A percentile compares a stretch with the other conserved stretches of the same genome.
Conservation (phyloP, 2,113 vertebrate species). For the Platycercus adscitus region DNA sequence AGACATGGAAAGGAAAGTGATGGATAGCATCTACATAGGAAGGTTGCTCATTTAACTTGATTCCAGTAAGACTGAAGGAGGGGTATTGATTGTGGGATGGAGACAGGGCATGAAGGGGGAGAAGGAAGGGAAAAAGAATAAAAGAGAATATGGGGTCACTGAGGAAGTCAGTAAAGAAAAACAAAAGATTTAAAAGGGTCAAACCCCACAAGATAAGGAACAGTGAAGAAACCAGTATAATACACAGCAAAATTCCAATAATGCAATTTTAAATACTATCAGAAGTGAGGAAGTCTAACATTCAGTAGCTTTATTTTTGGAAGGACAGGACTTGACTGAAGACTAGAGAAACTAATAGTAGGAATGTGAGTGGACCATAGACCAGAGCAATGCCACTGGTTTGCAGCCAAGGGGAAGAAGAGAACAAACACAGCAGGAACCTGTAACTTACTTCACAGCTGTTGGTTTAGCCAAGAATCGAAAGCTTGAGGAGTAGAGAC, state of each 20-base stretch:
- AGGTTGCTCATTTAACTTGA: not conserved
- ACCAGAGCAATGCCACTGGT: not conserved
- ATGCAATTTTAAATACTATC: not conserved
- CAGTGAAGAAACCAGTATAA: not conserved
- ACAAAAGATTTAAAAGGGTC: not conserved
- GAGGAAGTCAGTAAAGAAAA: not conserved
- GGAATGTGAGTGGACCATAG: not conserved
- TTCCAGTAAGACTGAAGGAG: not conserved
- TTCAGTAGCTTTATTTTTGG: not conserved
- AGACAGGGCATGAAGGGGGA: not conserved
- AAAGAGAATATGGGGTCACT: not conserved
- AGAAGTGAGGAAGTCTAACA: not conserved
- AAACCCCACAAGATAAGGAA: not conserved
- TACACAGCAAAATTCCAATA: not conserved
- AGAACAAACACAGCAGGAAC: not conserved
- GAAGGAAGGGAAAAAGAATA: not conserved
- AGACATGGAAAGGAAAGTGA: not conserved
- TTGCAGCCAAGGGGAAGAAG: not conserved
- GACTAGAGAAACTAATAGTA: not conserved
- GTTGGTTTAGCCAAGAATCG: not conserved
- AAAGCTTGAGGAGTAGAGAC: not conserved
- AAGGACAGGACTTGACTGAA: not conserved
- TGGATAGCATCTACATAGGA: not conserved
- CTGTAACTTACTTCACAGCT: constrained; percentile 3
- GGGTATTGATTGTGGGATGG: not conserved